A percentile compares a stretch with the other conserved stretches of the same genome.
phyloP scores from a whole-genome alignment of 2,113 vertebrate genomes.

The Cranoglanis bouderius region DNA sequence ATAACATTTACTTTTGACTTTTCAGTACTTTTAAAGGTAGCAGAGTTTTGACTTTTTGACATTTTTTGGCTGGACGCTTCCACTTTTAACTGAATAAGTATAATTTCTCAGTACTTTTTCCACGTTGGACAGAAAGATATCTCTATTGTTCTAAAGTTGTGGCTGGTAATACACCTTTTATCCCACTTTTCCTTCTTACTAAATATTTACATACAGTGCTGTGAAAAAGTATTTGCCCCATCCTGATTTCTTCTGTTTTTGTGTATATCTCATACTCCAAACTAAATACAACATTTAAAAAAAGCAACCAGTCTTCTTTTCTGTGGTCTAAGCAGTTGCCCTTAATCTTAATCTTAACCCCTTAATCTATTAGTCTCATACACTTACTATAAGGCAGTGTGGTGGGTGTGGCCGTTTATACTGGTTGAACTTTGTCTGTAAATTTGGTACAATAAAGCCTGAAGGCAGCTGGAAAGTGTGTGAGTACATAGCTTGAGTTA shows the following conservation, averaged over 20 bases:
- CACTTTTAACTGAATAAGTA: background rate
- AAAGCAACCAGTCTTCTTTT: too few species aligned
- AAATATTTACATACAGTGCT: too few species aligned
- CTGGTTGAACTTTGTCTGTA: constrained; percentile 47
- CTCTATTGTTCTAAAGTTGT: background rate
- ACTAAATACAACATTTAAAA: too few species aligned
- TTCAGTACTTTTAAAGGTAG: background rate
- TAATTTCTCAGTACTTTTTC: background rate
- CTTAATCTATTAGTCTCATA: constrained; percentile 33
- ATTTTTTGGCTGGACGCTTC: background rate
- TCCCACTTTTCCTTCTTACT: background rate
- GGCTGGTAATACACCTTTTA: background rate
- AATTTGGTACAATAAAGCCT: constrained; percentile 38
- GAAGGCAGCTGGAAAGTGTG: constrained; percentile 8
- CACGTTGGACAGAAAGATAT: too few species aligned
- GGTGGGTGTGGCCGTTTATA: constrained; percentile 29
- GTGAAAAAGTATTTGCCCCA: too few species aligned
- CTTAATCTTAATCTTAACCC: background rate
- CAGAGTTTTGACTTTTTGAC: background rate
- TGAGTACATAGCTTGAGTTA: background rate
- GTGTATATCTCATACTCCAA: too few species aligned
- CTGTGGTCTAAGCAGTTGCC: background rate
- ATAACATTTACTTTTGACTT: background rate
- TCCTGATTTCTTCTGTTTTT: too few species aligned
- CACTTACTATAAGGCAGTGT: constrained; percentile 10